Conservation (phyloP, 92 coral and sea anemone genomes). For the Epizoanthus scotinus region DNA sequence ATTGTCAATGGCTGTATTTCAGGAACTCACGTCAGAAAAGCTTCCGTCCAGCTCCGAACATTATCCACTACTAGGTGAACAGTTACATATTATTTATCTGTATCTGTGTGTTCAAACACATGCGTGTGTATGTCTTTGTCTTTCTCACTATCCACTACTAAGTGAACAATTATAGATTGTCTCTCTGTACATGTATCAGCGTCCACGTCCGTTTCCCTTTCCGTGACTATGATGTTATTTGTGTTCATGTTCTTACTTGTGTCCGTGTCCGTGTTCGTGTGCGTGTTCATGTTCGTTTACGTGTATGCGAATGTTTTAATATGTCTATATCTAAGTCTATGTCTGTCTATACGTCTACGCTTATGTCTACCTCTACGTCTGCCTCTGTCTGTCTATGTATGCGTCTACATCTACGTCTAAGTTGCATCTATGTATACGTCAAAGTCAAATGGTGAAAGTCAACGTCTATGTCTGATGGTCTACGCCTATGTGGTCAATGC, state of each 20-base stretch:
- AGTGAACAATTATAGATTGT: too few relatives aligned
- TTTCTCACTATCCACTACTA: too few relatives aligned
- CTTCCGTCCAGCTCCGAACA: slow-evolving; percentile 94
- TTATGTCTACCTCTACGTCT: neutral
- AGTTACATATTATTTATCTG: neutral
- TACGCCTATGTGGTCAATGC: neutral
- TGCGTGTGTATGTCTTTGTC: neutral
- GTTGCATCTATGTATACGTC: too few relatives aligned
- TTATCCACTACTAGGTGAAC: slow-evolving; percentile 79
- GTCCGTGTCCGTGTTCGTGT: too few relatives aligned
- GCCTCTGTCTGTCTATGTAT: too few relatives aligned
- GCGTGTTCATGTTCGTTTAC: too few relatives aligned
- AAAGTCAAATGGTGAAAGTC: too few relatives aligned
- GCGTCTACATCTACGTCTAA: neutral
- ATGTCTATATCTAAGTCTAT: neutral
- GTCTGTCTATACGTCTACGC: neutral
- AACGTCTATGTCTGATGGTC: neutral
- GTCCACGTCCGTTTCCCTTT: neutral
- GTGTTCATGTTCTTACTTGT: neutral
- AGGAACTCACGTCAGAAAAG: slow-evolving; percentile 89
- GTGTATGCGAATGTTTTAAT: too few relatives aligned
- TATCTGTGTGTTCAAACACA: too few relatives aligned
- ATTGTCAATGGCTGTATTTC: slow-evolving; percentile 90
- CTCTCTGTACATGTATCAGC: too few relatives aligned
- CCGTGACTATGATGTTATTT: neutral